Percentiles rank a stretch among this genome's conserved stretches.
phyloP scores from a whole-genome alignment of 2,113 vertebrate genomes.

The Meriones unguiculatus region DNA sequence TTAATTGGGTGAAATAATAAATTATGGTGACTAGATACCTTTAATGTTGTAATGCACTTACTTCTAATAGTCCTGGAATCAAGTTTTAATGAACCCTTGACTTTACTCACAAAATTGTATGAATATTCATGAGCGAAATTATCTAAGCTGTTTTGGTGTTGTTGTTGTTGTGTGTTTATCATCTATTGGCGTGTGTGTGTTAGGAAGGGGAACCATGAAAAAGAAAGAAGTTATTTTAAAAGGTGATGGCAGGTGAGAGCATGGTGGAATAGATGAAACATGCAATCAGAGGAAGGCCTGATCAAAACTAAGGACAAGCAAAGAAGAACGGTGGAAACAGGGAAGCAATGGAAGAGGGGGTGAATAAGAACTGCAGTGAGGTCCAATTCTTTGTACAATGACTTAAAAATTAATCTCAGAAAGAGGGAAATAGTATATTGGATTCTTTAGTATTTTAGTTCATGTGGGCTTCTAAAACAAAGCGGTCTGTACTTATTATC shows the following conservation, averaged over 20 bases:
- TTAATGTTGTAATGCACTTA: neutral
- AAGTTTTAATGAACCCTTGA: neutral
- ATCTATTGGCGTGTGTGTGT: neutral
- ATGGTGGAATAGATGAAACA: neutral
- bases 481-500: neutral
- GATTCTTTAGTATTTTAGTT: neutral
- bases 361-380: neutral
- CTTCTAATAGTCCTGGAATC: neutral
- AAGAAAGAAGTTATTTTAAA: neutral
- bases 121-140: neutral
- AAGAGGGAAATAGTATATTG: neutral
- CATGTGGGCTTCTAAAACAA: neutral
- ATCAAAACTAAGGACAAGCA: neutral
- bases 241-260: too few relatives aligned
- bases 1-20: constrained; percentile 28
- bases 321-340: neutral
- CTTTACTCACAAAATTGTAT: neutral
- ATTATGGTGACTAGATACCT: neutral
- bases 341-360: neutral
- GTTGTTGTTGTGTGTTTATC: neutral
- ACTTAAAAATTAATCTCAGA: neutral
- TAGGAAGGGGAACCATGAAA: neutral
- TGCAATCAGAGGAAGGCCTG: neutral
- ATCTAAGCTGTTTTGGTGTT: neutral
- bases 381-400: neutral